Base-by-base conservation (phyloP, 2,113 vertebrate species). In the Cathartes aura region DNA sequence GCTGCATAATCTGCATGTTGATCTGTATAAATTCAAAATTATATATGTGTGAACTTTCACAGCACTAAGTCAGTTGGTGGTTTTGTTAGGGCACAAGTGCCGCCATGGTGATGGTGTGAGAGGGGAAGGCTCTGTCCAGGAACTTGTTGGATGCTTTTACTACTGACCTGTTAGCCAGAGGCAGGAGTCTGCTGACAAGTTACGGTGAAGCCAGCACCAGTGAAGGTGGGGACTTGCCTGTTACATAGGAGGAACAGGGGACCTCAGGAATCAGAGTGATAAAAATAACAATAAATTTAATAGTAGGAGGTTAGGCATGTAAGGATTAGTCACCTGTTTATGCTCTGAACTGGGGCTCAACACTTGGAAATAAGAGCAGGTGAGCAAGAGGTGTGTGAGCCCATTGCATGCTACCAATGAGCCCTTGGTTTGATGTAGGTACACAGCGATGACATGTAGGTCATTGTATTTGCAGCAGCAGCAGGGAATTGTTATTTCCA, bases 1-100 rank as follows among this genome's bases (percentile, higher is more conserved):
- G 21, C n/a, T 26, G 13, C 15, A 34, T 15, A 15, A 23, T 26
- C 4, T n/a, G 55, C 40, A 24, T 2, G 0, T 11, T 26, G 48
- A 11, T 4, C 79, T 40, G 22, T 42, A 12, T 4, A 18, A 19
- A 6, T 17, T 30, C 32, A 42, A 23, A 36, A 40, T 20, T 8
- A 23, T 4, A 3, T 13, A 8, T 21, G n/a, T 42, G 48, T 27
- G 68, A 60, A 5, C 47, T 56, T 47, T 20, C 36, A 40, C 27
- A 56, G 58, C 1, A 0, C 38, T 19, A 29, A 53, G n/a, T 74
- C 58, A 38, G 27, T 3, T 5, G 40, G 15, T n/a, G 47, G 7
- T 34, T 84, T 30, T 19, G 29, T 26, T n/a, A n/a, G 45, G 56
- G 40, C 43, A n/a, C 6, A 36, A 40, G 26, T 8, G 11, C 30